A percentile compares a stretch with the other conserved stretches of the same genome.
These are phyloP conservation scores for Cardinalis cardinalis DNA, from an alignment of 2,113 vertebrate genomes.

Conservation along the genomic window DNA sequence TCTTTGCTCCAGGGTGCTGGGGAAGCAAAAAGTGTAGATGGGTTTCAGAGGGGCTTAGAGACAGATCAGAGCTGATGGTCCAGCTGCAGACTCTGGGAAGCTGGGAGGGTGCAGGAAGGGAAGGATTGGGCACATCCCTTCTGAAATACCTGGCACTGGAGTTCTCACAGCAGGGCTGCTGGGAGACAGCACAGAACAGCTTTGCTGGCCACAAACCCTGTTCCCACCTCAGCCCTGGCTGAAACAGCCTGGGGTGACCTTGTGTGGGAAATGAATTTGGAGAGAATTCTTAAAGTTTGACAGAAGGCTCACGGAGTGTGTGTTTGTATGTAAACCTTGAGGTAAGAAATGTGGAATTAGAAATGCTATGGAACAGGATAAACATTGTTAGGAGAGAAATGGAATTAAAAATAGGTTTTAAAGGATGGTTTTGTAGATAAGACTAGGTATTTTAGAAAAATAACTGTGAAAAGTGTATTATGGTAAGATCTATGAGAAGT, in stretches of 20 bases:
- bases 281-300: no score
- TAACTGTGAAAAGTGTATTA: neutral
- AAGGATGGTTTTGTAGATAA: neutral
- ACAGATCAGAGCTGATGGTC: neutral
- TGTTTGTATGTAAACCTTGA: neutral
- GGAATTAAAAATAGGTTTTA: neutral
- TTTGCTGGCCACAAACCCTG: neutral
- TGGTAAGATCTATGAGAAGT: neutral
- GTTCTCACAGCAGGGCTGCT: neutral
- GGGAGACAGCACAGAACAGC: conserved; percentile 16
- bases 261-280: no score
- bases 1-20: neutral
- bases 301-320: neutral
- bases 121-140: neutral
- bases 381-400: neutral
- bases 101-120: neutral
- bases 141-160: neutral
- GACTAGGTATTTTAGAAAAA: neutral
- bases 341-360: neutral
- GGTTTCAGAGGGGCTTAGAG: neutral
- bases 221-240: neutral
- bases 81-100: neutral
- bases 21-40: neutral
- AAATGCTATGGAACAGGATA: neutral
- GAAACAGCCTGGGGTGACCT: neutral